Conservation (phyloP, 2,113 vertebrate species). For the Bostrychus sinensis region DNA sequence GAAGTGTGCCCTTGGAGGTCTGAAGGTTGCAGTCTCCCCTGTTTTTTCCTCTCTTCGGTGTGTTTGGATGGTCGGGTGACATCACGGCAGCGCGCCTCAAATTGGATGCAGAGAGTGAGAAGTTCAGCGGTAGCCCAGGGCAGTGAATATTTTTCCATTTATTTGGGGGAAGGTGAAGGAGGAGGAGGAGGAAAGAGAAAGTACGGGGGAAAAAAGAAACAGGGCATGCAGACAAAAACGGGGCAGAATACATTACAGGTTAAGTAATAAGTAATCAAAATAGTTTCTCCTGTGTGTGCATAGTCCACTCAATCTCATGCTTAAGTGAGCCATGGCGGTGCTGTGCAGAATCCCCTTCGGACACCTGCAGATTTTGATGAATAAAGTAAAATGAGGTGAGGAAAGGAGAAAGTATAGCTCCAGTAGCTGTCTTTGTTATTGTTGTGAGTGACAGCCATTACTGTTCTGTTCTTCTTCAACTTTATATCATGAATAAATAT, state of each 20-base stretch:
- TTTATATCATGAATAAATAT: too few relatives aligned
- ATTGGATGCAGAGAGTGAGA: conserved; percentile 86
- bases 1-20: conserved; percentile 74
- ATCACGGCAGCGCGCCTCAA: conserved; percentile 78
- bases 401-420: conserved; percentile 5
- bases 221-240: conserved; percentile 68
- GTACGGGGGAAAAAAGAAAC: conserved; percentile 14
- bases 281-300: conserved; percentile 62
- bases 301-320: conserved; percentile 66
- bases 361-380: conserved; percentile 50
- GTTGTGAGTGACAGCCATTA: too few relatives aligned
- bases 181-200: conserved; percentile 24
- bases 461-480: too few relatives aligned
- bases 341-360: conserved; percentile 41
- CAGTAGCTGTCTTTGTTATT: neutral
- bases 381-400: conserved; percentile 31
- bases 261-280: conserved; percentile 84
- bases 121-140: conserved; percentile 83
- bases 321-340: conserved; percentile 63
- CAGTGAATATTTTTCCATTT: conserved; percentile 86
- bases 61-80: conserved; percentile 76
- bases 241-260: conserved; percentile 78
- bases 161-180: conserved; percentile 63
- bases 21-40: conserved; percentile 65
- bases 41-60: conserved; percentile 53